Evolutionary conservation across 2,888 invertebrate species (phyloP).

Genomic region (Metellina segmentata): DNA sequence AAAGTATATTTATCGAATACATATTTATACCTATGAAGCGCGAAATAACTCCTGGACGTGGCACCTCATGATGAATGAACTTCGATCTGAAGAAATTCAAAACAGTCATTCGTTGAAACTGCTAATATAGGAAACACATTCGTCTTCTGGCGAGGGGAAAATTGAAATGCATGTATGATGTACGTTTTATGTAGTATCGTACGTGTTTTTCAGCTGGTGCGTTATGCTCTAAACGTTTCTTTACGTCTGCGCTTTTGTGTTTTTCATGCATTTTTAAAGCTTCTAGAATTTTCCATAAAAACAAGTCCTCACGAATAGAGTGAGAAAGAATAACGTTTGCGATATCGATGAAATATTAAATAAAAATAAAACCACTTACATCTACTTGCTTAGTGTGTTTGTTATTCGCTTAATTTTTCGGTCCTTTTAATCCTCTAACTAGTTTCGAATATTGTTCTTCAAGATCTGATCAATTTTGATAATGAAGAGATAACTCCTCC

Average conservation of each 20-base stretch:
- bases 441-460: too few relatives aligned
- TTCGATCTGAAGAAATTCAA: neutral
- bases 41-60: constrained; percentile 16
- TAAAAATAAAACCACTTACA: too few relatives aligned
- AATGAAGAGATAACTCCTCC: too few relatives aligned
- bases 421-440: too few relatives aligned
- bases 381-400: too few relatives aligned
- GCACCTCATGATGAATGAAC: constrained; percentile 35
- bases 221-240: neutral
- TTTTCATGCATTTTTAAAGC: neutral
- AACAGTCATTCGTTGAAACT: constrained; percentile 34
- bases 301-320: too few relatives aligned
- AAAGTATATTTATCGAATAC: constrained; percentile 59
- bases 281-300: too few relatives aligned
- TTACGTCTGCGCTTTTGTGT: neutral
- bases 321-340: too few relatives aligned
- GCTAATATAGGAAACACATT: constrained; percentile 57
- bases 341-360: too few relatives aligned
- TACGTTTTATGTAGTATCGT: neutral
- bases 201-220: neutral
- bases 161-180: constrained; percentile 17
- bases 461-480: too few relatives aligned
- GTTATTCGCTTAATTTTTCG: too few relatives aligned
- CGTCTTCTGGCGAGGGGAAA: constrained; percentile 16
- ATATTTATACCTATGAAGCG: constrained; percentile 52